Evolutionary conservation across 2,888 invertebrate genomes (phyloP).

Genomic region (Notocelia uddmanniana): DNA sequence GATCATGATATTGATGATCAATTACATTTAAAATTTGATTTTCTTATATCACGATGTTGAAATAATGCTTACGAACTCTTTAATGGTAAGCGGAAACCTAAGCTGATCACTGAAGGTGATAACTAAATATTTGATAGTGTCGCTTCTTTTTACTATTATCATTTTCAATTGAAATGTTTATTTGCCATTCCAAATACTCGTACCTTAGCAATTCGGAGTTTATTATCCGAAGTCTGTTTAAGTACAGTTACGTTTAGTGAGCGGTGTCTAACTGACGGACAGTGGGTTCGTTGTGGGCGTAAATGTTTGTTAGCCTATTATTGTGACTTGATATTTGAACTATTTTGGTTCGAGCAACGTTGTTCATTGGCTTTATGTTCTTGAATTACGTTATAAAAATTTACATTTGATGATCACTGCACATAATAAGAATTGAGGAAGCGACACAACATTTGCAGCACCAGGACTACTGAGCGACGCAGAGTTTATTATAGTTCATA

Average conservation of each 20-base stretch:
- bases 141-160: not conserved
- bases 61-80: not conserved
- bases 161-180: not conserved
- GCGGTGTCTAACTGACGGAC: conserved; percentile 29
- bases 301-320: conserved; percentile 21
- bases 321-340: conserved; percentile 27
- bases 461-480: not conserved
- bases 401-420: not conserved
- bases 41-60: too few species aligned
- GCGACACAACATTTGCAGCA: not conserved
- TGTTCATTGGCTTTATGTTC: not conserved
- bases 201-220: conserved; percentile 8
- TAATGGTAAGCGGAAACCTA: not conserved
- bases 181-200: not conserved
- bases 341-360: conserved; percentile 4
- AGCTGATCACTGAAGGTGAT: not conserved
- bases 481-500: too few species aligned
- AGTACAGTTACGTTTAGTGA: conserved; percentile 43
- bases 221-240: conserved; percentile 21
- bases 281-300: conserved; percentile 30
- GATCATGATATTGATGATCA: too few species aligned
- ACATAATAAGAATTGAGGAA: not conserved
- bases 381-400: conserved; percentile 16
- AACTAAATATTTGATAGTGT: not conserved
- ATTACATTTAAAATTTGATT: too few species aligned